Evolutionary conservation across 2,113 vertebrate genomes (phyloP).

Genomic region (Hyla sarda): DNA sequence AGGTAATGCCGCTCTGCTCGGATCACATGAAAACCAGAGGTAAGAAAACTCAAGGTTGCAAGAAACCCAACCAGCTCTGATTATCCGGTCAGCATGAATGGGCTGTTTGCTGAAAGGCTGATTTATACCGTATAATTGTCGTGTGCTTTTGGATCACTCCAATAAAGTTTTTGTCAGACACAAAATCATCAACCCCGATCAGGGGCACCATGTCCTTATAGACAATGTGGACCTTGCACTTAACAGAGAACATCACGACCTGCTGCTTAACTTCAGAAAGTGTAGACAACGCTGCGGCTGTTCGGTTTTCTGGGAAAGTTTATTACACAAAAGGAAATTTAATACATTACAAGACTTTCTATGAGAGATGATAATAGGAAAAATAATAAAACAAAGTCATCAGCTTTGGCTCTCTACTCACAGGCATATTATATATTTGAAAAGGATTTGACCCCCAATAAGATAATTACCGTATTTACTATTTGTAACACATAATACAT

Average conservation of each 20-base stretch:
- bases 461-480: too few relatives aligned
- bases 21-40: conserved; percentile 75
- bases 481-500: too few relatives aligned
- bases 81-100: conserved; percentile 73
- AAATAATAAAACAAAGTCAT: neutral
- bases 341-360: conserved; percentile 1
- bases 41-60: conserved; percentile 72
- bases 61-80: conserved; percentile 73
- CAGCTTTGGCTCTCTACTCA: neutral
- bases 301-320: conserved; percentile 64
- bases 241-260: conserved; percentile 58
- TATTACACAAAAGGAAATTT: conserved; percentile 48
- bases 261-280: conserved; percentile 57
- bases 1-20: conserved; percentile 73
- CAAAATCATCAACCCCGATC: conserved; percentile 63
- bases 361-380: neutral
- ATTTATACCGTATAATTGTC: conserved; percentile 68
- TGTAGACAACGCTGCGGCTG: conserved; percentile 56
- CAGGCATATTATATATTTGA: neutral
- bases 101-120: conserved; percentile 69
- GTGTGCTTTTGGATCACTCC: conserved; percentile 63
- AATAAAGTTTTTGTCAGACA: conserved; percentile 64
- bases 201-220: conserved; percentile 64
- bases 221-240: conserved; percentile 61
- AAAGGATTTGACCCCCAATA: neutral